Percentiles rank a stretch among this genome's conserved stretches.
Conservation (phyloP, 2,113 vertebrate genomes). For the Hiodon alosoides region DNA sequence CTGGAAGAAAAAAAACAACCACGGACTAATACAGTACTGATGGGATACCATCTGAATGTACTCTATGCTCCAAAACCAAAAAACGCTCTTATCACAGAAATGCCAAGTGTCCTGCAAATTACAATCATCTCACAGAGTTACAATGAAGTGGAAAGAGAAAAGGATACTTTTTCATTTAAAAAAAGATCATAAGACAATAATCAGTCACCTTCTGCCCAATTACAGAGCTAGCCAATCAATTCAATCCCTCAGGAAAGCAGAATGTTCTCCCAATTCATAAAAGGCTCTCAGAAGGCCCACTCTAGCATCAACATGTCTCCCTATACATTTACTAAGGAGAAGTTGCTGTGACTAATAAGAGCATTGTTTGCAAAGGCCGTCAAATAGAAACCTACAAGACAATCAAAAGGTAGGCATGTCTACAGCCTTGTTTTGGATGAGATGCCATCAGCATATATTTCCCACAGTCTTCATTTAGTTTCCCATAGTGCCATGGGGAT, state of each 20-base stretch:
- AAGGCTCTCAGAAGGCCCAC: neutral
- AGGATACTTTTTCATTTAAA: neutral
- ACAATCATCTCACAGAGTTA: neutral
- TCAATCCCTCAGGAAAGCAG: neutral
- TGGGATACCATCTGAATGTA: neutral
- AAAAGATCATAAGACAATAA: constrained; percentile 1
- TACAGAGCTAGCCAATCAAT: neutral
- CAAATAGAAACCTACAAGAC: neutral
- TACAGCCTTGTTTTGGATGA: neutral
- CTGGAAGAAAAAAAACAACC: neutral
- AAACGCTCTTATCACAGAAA: constrained; percentile 11
- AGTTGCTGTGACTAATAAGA: constrained; percentile 11
- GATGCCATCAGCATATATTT: neutral
- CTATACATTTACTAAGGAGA: neutral
- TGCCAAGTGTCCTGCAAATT: constrained; percentile 30
- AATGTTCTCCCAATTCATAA: neutral
- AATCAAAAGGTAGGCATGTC: neutral
- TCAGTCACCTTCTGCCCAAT: constrained; percentile 9
- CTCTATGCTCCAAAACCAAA: neutral
- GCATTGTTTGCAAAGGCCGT: neutral
- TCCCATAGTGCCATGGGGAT: too few species aligned
- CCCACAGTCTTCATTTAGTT: neutral
- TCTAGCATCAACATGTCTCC: neutral
- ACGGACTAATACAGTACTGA: neutral
- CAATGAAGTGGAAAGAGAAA: neutral